Evolutionary conservation across 2,888 invertebrate species (phyloP).

Genomic region (Coenonympha glycerion): DNA sequence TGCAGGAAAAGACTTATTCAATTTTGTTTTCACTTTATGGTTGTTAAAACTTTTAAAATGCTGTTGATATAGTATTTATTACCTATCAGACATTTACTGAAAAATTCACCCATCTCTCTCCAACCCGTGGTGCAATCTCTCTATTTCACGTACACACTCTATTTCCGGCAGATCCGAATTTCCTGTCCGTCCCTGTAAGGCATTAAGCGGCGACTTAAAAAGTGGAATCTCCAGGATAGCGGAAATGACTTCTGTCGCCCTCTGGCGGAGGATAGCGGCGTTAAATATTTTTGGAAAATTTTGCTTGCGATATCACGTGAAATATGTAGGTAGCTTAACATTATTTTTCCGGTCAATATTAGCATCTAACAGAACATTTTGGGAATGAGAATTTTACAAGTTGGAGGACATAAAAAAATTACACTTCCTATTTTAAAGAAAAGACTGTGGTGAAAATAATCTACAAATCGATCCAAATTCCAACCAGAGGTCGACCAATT

Average conservation of each 20-base stretch:
- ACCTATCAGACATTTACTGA: no score
- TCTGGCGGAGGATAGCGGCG: conserved; percentile 13
- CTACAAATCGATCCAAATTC: background rate
- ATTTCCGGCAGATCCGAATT: conserved; percentile 65
- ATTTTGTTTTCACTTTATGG: no score
- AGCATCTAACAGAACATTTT: no score
- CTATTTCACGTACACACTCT: conserved; percentile 61
- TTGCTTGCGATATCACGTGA: background rate
- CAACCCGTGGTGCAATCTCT: conserved; percentile 30
- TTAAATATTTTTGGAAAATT: conserved; percentile 9
- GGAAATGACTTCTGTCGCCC: conserved; percentile 71
- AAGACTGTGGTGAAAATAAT: no score
- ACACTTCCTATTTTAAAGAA: no score
- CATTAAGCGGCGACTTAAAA: conserved; percentile 66
- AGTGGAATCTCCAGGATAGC: conserved; percentile 63
- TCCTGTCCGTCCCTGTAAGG: conserved; percentile 51
- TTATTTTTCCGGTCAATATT: no score
- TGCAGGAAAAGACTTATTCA: no score
- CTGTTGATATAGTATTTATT: no score
- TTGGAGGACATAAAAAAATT: no score
- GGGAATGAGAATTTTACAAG: no score
- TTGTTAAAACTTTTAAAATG: no score
- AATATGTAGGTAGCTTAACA: background rate
- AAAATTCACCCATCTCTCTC: background rate
- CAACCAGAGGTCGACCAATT: background rate